Evolutionary conservation across 1,140 invertebrate genomes (phyloP), one percentile per base, ranked within the genome.

Genomic region (Hirudo medicinalis): DNA sequence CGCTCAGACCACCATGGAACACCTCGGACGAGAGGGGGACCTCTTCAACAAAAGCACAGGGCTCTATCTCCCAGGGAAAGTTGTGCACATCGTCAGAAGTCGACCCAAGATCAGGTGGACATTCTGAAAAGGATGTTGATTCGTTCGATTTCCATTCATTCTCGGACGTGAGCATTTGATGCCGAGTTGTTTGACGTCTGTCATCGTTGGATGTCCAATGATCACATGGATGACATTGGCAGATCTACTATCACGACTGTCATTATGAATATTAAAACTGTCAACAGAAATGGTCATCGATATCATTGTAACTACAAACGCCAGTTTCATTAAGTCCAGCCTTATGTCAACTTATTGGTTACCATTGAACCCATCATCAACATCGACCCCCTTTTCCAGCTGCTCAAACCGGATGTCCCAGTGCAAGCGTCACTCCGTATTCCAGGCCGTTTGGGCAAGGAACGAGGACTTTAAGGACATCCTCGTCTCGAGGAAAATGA

Each of bases 401-500:
- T 63, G 57, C 54, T n/a, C 69, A 78, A 76, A n/a, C 67, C 54
- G 29, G 80, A 77, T 76, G 86, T 22, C 57, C 22, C 57, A 63
- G 22, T 63, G 77, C 53, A 77, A 76, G 29, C 72, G 76, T 15
- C 77, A 91, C 75, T 90, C 90, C 0, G 89, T 93, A 11, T 93
- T 92, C 81, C 90, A 93, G 81, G 92, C 91, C 0, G 81, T 94
- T 6, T 93, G 90, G 91, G 90, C 89, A 0, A 87, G 89, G 69
- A 91, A 90, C 73, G 87, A 85, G 25, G 90, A 91, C 80, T 94
- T 93, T 80, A 89, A 92, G 81, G 90, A 94, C 83, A 91, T 94
- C 27, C 84, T 94, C 40, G 91, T 94, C 67, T 92, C 91, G 27
- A 91, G 91, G 0, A 90, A 91, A 29, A 92, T 92, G 90, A 87